phyloP scores from a whole-genome alignment of 2,888 invertebrate species.

The Coecobrya sp. region DNA sequence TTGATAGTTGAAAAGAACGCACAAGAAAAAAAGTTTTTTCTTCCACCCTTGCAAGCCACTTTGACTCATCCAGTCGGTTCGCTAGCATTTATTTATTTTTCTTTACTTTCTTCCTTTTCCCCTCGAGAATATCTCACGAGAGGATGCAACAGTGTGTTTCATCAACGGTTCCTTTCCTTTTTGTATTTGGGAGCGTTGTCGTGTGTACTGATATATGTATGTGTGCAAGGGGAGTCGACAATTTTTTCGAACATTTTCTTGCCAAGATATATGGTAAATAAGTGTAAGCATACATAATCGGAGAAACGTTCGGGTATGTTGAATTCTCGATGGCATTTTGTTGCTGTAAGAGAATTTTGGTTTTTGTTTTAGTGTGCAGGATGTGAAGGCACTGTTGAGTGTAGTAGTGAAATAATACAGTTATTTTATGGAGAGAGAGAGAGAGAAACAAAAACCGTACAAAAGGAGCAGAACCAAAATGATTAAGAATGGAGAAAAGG shows the following conservation, averaged over 20 bases:
- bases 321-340: neutral
- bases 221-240: neutral
- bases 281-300: neutral
- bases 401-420: neutral
- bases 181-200: too few relatives aligned
- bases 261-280: neutral
- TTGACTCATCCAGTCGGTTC: neutral
- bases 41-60: neutral
- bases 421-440: neutral
- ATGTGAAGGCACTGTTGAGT: constrained; percentile 16
- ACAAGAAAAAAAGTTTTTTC: constrained; percentile 25
- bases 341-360: neutral
- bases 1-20: too few relatives aligned
- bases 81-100: constrained; percentile 2
- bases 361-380: neutral
- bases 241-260: neutral
- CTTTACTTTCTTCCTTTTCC: constrained; percentile 20
- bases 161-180: neutral
- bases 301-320: neutral
- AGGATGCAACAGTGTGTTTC: constrained; percentile 69
- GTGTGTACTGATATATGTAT: too few relatives aligned
- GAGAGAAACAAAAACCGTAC: neutral
- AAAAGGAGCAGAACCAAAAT: constrained; percentile 6
- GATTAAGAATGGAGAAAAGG: neutral
- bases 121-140: constrained; percentile 5